Conservation (phyloP, 2,113 vertebrate species). For the Psilopogon haemacephalus region DNA sequence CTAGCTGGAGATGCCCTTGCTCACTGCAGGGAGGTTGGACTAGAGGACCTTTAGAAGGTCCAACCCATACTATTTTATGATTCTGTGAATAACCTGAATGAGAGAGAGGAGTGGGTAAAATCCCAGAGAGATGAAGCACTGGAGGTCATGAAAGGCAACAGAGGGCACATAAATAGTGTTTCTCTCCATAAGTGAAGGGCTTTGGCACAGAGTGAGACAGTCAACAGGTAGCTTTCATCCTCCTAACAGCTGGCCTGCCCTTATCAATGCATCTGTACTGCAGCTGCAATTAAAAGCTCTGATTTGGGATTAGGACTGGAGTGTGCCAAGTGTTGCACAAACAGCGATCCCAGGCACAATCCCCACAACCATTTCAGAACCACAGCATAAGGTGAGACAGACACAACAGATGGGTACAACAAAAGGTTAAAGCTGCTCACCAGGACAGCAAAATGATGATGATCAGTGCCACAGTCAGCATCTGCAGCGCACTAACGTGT, state of each 20-base stretch:
- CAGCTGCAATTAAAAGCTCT: neutral
- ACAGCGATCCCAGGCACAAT: neutral
- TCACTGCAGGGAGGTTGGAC: neutral
- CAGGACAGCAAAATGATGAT: neutral
- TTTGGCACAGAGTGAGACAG: neutral
- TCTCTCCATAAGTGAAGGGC: neutral
- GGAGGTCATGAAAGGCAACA: neutral
- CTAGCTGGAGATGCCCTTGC: neutral
- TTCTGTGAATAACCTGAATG: neutral
- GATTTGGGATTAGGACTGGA: neutral
- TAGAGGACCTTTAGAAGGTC: neutral
- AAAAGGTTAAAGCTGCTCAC: conserved; percentile 27
- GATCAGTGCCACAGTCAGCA: neutral
- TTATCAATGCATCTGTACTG: neutral
- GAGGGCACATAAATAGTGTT: neutral
- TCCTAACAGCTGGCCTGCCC: neutral
- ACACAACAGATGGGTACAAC: neutral
- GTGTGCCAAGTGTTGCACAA: neutral
- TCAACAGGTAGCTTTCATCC: neutral
- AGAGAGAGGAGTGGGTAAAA: neutral
- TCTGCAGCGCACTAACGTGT: neutral
- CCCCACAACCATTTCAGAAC: neutral
- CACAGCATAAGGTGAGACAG: conserved; percentile 17
- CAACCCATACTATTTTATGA: neutral
- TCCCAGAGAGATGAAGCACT: neutral